Evolutionary conservation across 2,797 vertebrate genomes (phyloP).

Genomic region (Melanotaenia maccullochi): DNA sequence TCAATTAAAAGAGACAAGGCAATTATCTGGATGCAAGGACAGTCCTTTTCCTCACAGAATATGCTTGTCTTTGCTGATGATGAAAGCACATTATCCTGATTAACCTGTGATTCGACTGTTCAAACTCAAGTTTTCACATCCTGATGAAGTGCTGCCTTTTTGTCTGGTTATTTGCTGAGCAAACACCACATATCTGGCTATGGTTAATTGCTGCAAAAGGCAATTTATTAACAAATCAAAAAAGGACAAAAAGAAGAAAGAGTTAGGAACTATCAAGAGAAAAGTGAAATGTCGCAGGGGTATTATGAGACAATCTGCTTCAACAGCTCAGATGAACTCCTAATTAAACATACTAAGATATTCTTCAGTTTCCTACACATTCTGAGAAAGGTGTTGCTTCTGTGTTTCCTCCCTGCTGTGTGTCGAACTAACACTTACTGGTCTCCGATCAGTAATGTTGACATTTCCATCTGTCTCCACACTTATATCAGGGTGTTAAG

Average conservation of each 20-base stretch:
- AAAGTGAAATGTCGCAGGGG: conserved; percentile 28
- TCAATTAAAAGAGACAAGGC: conserved; percentile 48
- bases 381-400: conserved; percentile 69
- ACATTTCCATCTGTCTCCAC: conserved; percentile 73
- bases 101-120: conserved; percentile 31
- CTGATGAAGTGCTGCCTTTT: conserved; percentile 5
- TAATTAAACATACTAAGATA: conserved; percentile 62
- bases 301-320: conserved; percentile 47
- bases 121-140: conserved; percentile 31
- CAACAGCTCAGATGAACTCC: conserved; percentile 49
- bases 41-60: conserved; percentile 31
- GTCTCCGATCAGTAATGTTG: conserved; percentile 59
- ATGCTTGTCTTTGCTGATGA: conserved; percentile 56
- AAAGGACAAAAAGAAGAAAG: not conserved
- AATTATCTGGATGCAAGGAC: conserved; percentile 32
- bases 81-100: conserved; percentile 53
- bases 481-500: conserved; percentile 32
- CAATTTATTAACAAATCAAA: conserved; percentile 12
- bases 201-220: conserved; percentile 35
- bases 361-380: conserved; percentile 62
- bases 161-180: conserved; percentile 27
- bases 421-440: conserved; percentile 68
- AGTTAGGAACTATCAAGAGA: not conserved
- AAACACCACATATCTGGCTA: conserved; percentile 25
- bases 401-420: conserved; percentile 43